These are phyloP conservation scores for Poecilus cupreus DNA, from an alignment of 2,888 invertebrate species.

Conservation along the genomic window DNA sequence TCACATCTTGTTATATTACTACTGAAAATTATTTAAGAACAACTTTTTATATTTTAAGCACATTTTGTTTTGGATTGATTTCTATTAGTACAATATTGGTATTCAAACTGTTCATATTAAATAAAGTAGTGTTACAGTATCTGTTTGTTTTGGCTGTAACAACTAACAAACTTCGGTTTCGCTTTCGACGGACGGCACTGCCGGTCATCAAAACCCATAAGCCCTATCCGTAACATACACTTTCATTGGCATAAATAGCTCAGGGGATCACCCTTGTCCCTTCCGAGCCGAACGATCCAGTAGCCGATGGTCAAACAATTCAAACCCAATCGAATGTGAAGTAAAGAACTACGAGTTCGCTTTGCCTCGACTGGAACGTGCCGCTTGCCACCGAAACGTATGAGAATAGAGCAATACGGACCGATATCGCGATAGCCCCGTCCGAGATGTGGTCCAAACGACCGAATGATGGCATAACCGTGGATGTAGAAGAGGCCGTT, in stretches of 20 bases:
- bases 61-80: too few relatives aligned
- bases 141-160: too few relatives aligned
- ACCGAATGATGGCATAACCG: neutral
- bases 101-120: too few relatives aligned
- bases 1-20: too few relatives aligned
- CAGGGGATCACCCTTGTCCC: slow-evolving; percentile 2
- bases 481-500: too few relatives aligned
- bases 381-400: neutral
- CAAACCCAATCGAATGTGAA: slow-evolving; percentile 72
- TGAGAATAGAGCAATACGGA: neutral
- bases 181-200: neutral
- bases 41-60: too few relatives aligned
- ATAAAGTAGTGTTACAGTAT: too few relatives aligned
- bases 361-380: neutral
- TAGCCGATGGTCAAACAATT: slow-evolving; percentile 70
- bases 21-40: too few relatives aligned
- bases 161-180: too few relatives aligned
- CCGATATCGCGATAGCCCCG: neutral
- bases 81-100: too few relatives aligned
- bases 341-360: slow-evolving; percentile 67
- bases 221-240: slow-evolving; percentile 19
- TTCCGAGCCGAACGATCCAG: neutral
- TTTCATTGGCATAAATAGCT: slow-evolving; percentile 48
- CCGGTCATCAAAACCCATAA: slow-evolving; percentile 28
- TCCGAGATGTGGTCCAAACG: neutral